phyloP scores from a whole-genome alignment of 2,797 vertebrate species.

The Rousettus madagascariensis region DNA sequence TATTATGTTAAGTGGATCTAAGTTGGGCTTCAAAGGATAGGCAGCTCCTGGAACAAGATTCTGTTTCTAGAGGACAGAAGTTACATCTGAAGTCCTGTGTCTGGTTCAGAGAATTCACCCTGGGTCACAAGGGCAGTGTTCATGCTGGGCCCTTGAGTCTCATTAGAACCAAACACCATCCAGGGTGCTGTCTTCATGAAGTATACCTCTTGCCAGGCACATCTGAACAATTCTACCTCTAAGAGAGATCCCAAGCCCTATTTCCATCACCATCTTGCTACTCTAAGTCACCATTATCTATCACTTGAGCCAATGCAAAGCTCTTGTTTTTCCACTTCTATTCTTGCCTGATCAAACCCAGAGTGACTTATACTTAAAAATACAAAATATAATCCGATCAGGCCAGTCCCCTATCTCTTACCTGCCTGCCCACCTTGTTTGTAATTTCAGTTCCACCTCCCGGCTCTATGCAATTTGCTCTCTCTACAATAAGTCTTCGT shows the following conservation, averaged over 20 bases:
- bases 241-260: not conserved
- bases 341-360: not conserved
- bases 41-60: not conserved
- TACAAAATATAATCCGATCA: not conserved
- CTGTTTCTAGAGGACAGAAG: not conserved
- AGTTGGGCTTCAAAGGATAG: not conserved
- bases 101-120: not conserved
- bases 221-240: not conserved
- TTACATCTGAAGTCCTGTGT: not conserved
- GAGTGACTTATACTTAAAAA: not conserved
- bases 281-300: not conserved
- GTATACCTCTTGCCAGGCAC: not conserved
- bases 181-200: not conserved
- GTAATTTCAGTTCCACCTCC: not conserved
- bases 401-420: not conserved
- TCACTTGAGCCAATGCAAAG: not conserved
- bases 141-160: not conserved
- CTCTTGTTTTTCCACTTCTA: not conserved
- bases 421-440: not conserved
- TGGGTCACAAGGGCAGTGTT: not conserved
- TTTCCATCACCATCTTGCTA: not conserved
- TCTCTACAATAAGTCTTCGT: not conserved
- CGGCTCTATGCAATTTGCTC: not conserved
- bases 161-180: not conserved
- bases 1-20: not conserved